phyloP scores from a whole-genome alignment of 2,797 vertebrate genomes.

The Eidolon dupreanum region DNA sequence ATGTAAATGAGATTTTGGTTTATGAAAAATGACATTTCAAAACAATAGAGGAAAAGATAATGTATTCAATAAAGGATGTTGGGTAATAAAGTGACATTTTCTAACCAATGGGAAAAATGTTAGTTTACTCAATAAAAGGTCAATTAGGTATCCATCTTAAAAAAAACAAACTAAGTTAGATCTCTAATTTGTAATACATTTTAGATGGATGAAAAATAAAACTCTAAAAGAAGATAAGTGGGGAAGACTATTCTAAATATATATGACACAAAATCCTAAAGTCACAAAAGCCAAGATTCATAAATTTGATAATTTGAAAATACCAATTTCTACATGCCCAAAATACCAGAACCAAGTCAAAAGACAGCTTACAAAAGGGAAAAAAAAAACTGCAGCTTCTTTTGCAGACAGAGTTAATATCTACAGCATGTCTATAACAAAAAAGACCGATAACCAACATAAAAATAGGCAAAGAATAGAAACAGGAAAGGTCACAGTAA shows the following conservation, averaged over 20 bases:
- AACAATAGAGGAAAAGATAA: background rate
- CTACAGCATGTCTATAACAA: background rate
- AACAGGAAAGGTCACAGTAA: background rate
- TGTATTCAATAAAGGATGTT: background rate
- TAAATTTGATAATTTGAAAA: slow-evolving; percentile 37
- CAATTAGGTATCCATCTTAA: background rate
- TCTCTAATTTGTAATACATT: slow-evolving; percentile 8
- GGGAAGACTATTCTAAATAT: slow-evolving; percentile 2
- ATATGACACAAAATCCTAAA: background rate
- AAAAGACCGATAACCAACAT: background rate
- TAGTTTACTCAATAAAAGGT: background rate
- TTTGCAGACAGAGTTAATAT: slow-evolving; percentile 11
- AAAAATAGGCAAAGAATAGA: slow-evolving; percentile 13
- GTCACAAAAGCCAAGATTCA: slow-evolving; percentile 1
- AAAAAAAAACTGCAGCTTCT: background rate
- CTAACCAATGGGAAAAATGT: background rate
- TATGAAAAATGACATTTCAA: background rate
- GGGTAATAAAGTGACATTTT: slow-evolving; percentile 13
- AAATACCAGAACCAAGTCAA: background rate
- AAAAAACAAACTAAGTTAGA: background rate
- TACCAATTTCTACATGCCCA: background rate
- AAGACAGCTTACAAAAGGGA: slow-evolving; percentile 18
- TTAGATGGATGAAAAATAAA: background rate
- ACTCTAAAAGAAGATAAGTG: background rate
- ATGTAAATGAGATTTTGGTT: background rate